Evolutionary conservation across 2,797 vertebrate species (phyloP), one percentile per base, ranked within the genome.

Genomic region (Pelodytes ibericus): DNA sequence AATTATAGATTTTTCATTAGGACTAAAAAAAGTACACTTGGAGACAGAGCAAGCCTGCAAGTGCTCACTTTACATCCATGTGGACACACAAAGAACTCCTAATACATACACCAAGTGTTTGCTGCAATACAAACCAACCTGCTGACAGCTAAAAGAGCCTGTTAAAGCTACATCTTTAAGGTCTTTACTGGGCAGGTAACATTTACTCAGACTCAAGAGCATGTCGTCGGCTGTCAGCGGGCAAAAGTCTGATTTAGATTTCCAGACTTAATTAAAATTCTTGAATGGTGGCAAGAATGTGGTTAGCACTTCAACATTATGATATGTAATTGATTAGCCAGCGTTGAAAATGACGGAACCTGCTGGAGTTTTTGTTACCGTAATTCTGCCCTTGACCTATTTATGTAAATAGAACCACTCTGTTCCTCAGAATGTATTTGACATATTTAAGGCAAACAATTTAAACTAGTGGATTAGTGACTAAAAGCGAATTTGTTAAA

Each of bases 321-420:
- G 36, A 64, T 39, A 44, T 36, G 36, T 26, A 64, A 51, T 67
- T 51, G 64, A 67, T 67, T 67, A 67, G 24, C 44, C 51, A 67
- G 64, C n/a, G 64, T 31, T 67, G 44, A 67, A 51, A 67, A 53
- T 51, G 44, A 67, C 22, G 18, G 8, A 18, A n/a, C 18, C 18
- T n/a, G 41, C 64, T n/a, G 16, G 15, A 66, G 24, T 47, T 36
- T n/a, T 64, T 25, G 18, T 18, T 26, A 29, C 41, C 47, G 24
- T 26, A 27, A 36, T 66, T 66, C 39, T 18, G 26, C 1, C 31
- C 29, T n/a, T 31, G 58, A 61, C 27, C 27, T 61, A 3, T 58
- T 10, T 33, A 22, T 15, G 16, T 61, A 31, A 61, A 61, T 20
- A 18, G 16, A 30, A 56, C 20, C n/a, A 36, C 29, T 62, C 1